Percentiles rank a stretch among this genome's conserved stretches.
Conservation (phyloP, 2,797 vertebrate genomes). For the Sciaenops ocellatus region DNA sequence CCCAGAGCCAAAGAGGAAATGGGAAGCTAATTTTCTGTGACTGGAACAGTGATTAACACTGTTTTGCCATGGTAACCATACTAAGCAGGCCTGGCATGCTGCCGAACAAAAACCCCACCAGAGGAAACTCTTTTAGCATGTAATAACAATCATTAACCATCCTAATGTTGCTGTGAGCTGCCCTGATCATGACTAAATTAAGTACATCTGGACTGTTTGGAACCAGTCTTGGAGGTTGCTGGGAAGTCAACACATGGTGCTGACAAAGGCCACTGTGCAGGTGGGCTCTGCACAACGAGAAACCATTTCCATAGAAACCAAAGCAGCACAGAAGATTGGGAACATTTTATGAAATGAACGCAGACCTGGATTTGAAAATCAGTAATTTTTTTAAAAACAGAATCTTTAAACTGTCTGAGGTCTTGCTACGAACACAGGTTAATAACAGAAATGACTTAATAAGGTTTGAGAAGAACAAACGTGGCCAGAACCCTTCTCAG, state of each 20-base stretch:
- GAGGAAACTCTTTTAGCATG: slow-evolving; percentile 68
- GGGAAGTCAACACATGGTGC: slow-evolving; percentile 53
- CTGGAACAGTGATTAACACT: slow-evolving; percentile 67
- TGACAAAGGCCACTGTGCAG: slow-evolving; percentile 57
- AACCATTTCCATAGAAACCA: slow-evolving; percentile 50
- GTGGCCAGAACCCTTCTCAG: neutral
- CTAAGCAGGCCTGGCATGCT: slow-evolving; percentile 61
- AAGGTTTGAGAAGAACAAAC: neutral
- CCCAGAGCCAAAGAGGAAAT: slow-evolving; percentile 59
- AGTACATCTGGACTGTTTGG: slow-evolving; percentile 65
- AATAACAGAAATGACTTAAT: neutral
- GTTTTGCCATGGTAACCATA: slow-evolving; percentile 77
- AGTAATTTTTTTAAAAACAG: neutral
- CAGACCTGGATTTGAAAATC: slow-evolving; percentile 10
- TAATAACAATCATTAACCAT: slow-evolving; percentile 76
- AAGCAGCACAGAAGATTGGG: slow-evolving; percentile 19
- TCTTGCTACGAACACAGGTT: slow-evolving; percentile 5
- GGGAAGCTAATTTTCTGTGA: slow-evolving; percentile 61
- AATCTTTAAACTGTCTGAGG: neutral
- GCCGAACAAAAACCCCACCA: slow-evolving; percentile 57
- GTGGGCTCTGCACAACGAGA: slow-evolving; percentile 36
- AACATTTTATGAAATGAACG: slow-evolving; percentile 34
- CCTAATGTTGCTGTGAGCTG: slow-evolving; percentile 59
- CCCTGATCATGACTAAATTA: slow-evolving; percentile 65
- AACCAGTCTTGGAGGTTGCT: slow-evolving; percentile 43